Percentiles rank a stretch among this genome's conserved stretches.
Evolutionary conservation across 2,888 invertebrate genomes (phyloP).

Genomic region (Elmis aenea): DNA sequence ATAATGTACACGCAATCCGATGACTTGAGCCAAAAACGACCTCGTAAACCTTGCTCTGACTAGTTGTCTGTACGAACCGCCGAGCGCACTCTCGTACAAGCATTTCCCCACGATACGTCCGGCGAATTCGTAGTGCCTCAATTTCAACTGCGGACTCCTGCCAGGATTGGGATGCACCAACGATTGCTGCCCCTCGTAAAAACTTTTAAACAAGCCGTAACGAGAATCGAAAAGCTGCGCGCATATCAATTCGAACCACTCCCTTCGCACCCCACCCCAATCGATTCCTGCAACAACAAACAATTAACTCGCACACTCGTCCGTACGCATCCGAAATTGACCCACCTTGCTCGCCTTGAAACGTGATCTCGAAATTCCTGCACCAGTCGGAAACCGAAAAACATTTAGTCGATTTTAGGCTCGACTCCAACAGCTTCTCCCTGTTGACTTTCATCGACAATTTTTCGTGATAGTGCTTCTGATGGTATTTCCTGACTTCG

Average conservation of each 20-base stretch:
- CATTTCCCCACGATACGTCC: slow-evolving; percentile 93
- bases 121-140: slow-evolving; percentile 89
- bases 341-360: slow-evolving; percentile 88
- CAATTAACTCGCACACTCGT: no score
- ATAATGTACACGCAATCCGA: slow-evolving; percentile 87
- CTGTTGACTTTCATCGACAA: slow-evolving; percentile 75
- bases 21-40: slow-evolving; percentile 90
- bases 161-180: slow-evolving; percentile 85
- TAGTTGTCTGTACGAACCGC: slow-evolving; percentile 81
- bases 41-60: slow-evolving; percentile 87
- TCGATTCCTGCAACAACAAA: slow-evolving; percentile 66
- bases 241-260: slow-evolving; percentile 92
- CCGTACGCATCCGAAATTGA: no score
- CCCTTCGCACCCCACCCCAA: slow-evolving; percentile 89
- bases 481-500: slow-evolving; percentile 75
- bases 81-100: slow-evolving; percentile 87
- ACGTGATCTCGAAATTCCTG: slow-evolving; percentile 86
- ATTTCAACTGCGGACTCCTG: slow-evolving; percentile 69
- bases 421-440: slow-evolving; percentile 74
- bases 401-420: slow-evolving; percentile 79
- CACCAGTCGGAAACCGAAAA: slow-evolving; percentile 92
- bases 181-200: slow-evolving; percentile 81
- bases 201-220: slow-evolving; percentile 76
- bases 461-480: slow-evolving; percentile 83
- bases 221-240: slow-evolving; percentile 80